These are phyloP conservation scores for Paramormyrops hopkinsi DNA, from an alignment of 2,797 vertebrate genomes.

Conservation along the genomic window DNA sequence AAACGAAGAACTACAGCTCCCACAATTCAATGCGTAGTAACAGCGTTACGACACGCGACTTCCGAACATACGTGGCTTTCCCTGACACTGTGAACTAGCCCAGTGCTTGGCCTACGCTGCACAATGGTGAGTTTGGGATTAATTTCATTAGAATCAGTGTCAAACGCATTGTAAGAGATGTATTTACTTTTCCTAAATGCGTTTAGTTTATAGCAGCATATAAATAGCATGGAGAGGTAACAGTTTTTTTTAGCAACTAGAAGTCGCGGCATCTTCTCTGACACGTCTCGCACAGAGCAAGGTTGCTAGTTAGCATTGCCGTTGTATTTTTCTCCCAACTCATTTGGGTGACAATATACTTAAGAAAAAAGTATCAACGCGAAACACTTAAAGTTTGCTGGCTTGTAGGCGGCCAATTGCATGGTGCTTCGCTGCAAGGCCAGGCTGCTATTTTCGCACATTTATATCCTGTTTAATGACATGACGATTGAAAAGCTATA, in stretches of 20 bases:
- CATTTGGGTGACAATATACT: neutral
- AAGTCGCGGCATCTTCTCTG: neutral
- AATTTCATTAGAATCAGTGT: neutral
- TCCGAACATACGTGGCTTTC: slow-evolving; percentile 43
- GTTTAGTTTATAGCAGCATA: neutral
- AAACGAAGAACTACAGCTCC: slow-evolving; percentile 12
- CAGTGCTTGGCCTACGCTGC: slow-evolving; percentile 2
- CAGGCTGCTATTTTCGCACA: neutral
- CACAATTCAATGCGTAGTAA: slow-evolving; percentile 14
- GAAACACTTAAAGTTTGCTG: neutral
- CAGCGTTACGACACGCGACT: slow-evolving; percentile 1
- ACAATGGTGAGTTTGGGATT: slow-evolving; percentile 35
- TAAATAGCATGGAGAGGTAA: neutral
- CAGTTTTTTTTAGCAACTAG: neutral
- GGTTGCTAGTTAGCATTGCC: neutral
- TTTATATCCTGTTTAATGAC: neutral
- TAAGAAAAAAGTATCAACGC: neutral
- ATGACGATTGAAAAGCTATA: neutral
- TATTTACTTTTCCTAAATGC: neutral
- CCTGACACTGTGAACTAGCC: neutral
- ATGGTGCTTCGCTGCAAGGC: neutral
- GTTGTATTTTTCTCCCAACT: neutral
- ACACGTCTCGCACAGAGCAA: neutral
- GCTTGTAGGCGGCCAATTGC: neutral
- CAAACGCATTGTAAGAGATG: neutral